Evolutionary conservation across 2,797 vertebrate species (phyloP).

Genomic region (Alosa sapidissima): DNA sequence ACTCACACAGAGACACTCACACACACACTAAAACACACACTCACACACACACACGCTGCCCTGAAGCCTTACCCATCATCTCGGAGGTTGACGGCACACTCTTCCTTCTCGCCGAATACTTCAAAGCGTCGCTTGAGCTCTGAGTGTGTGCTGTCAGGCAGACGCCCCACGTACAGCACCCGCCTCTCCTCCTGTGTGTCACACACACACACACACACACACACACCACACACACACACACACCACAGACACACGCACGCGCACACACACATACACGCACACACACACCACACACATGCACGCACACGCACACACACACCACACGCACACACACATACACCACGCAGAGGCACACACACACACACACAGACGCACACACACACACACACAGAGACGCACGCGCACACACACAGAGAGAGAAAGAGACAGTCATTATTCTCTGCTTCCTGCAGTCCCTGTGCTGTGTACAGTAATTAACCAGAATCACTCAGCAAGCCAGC

Average conservation of each 20-base stretch:
- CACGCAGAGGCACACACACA: too few relatives aligned
- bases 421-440: too few relatives aligned
- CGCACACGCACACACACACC: too few relatives aligned
- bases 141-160: slow-evolving; percentile 86
- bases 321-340: background rate
- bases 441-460: too few relatives aligned
- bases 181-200: slow-evolving; percentile 90
- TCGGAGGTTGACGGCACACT: slow-evolving; percentile 93
- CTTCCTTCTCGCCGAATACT: slow-evolving; percentile 99
- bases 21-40: slow-evolving; percentile 3
- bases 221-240: slow-evolving; percentile 28
- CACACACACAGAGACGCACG: background rate
- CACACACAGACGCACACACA: background rate
- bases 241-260: too few relatives aligned
- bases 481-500: too few relatives aligned
- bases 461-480: too few relatives aligned
- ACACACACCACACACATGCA: background rate
- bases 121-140: slow-evolving; percentile 96
- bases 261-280: background rate
- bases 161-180: slow-evolving; percentile 93
- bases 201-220: slow-evolving; percentile 46
- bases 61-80: slow-evolving; percentile 85
- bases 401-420: background rate
- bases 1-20: slow-evolving; percentile 12
- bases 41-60: slow-evolving; percentile 16